Evolutionary conservation across 2,113 vertebrate species (phyloP), one percentile per base, ranked within the genome.

Genomic region (Cyanoramphus novaezelandiae): DNA sequence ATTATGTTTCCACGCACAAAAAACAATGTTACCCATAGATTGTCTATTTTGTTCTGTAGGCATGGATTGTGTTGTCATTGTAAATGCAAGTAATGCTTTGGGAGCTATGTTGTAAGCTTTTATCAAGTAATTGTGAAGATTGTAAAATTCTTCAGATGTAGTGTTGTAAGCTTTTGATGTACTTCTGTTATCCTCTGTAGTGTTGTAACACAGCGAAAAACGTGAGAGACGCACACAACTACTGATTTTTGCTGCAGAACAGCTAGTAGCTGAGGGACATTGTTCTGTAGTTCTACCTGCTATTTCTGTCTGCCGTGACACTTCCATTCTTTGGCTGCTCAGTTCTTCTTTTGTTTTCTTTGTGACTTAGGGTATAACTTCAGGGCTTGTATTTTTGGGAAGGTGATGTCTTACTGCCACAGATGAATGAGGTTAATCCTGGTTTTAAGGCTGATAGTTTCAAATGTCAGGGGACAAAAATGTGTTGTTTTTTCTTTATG

Each of bases 11-110:
- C 23, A 18, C 6, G 2, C 55, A 33, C 2, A 55, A 83, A 88
- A 55, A 29, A 0, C 5, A 16, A 0, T 5, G 7, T 33, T 77
- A 20, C 5, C 9, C 11, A 5, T 12, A 69, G 52, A 60, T 35
- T 2, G 17, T 60, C 6, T 4, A 0, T 68, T 69, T 52, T 82
- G 33, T 15, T 47, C 10, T 65, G 27, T 64, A 52, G 63, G 3
- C 24, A 10, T 14, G 8, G 59, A 20, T 20, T 43, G 5, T 67
- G 15, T 33, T 79, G 35, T 71, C 11, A 10, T 12, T 4, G 1
- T 39, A 60, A 79, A 72, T 43, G 39, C 44, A 71, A 49, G 25
- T 63, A 37, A 15, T 37, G 25, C 43, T 74, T 75, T 35, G 35
- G 63, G 47, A 65, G 41, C 60, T 65, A 21, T 8, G 2, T 43